Evolutionary conservation across 2,113 vertebrate genomes (phyloP).

Genomic region (Takifugu flavidus): DNA sequence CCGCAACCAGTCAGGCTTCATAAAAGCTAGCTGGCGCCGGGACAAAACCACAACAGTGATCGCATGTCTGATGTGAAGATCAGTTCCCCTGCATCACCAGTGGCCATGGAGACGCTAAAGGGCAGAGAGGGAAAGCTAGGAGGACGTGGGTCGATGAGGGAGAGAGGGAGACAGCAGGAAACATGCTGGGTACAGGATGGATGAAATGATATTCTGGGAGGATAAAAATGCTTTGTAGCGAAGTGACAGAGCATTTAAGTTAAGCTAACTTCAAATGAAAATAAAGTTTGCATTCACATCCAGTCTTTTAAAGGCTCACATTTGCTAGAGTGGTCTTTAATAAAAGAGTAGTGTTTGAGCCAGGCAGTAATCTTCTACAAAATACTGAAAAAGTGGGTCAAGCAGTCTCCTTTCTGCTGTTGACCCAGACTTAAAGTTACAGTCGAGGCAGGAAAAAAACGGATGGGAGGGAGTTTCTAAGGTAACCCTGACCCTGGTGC

Average conservation of each 20-base stretch:
- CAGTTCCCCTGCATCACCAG: constrained; percentile 26
- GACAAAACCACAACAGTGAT: constrained; percentile 50
- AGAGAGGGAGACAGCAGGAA: neutral
- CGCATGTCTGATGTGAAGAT: constrained; percentile 7
- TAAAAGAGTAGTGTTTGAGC: too few species aligned
- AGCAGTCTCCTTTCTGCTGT: too few species aligned
- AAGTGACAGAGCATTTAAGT: neutral
- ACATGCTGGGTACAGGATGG: constrained; percentile 1
- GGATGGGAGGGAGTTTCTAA: too few species aligned
- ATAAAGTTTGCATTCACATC: too few species aligned
- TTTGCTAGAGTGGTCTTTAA: too few species aligned
- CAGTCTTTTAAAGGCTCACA: too few species aligned
- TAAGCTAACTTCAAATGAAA: too few species aligned
- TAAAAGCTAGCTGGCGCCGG: constrained; percentile 55
- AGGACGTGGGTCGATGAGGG: neutral
- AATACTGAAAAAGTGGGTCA: too few species aligned
- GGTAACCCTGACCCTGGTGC: too few species aligned
- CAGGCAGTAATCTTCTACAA: too few species aligned
- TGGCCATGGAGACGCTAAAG: constrained; percentile 17
- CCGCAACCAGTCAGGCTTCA: constrained; percentile 62
- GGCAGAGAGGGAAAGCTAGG: constrained; percentile 1
- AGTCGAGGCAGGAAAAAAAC: too few species aligned
- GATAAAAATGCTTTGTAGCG: neutral
- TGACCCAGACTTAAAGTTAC: too few species aligned
- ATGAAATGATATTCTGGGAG: neutral